Base-by-base conservation (phyloP, 2,888 invertebrate genomes). In the Oxystoma pomonae region DNA sequence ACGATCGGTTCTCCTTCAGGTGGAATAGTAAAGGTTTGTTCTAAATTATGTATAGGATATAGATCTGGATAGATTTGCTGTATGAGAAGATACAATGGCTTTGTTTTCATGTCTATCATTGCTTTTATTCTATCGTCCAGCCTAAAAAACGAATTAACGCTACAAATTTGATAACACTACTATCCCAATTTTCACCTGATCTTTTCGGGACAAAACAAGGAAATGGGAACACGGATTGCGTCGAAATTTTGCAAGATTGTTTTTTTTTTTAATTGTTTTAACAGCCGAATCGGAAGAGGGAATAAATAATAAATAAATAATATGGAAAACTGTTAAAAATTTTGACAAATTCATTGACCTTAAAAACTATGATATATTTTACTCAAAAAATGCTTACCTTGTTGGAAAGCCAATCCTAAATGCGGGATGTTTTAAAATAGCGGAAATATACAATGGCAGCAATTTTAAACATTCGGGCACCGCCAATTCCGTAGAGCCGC, bases 71-170 rank as follows among this genome's bases (percentile, higher is more conserved):
- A 96, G 69, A 97, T 86, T 69, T 84, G 85, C 74, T 93, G 92
- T 76, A 98, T 85, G 20, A 98, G 84, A 76, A 88, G 86, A 65
- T 83, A 80, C 59, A 96, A 83, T 7, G 99, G 98, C 72, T 92
- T 80, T 51, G 89, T 87, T 83, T 98, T 98, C 86, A 98, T 89
- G 78, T 90, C 88, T 79, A 95, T 92, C 96, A 99, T 94, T 61
- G 94, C 92, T 74, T 87, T 91, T 49, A 96, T 90, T 61, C 98
- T 87, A 80, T 98, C 96, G 83, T 99, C 99, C 60, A 98, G 82
- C 50, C 93, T 88, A 1, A 96, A 94, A 75, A 91, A 91, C n/a
- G 89, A 22, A 58, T 22, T 12, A 7, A n/a, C n/a, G n/a, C n/a
- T n/a, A n/a, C n/a, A 12, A 35, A 35, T 35, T 35, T 35, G 35